phyloP scores from a whole-genome alignment of 2,888 invertebrate genomes.

The Pristionchus entomophagus region DNA sequence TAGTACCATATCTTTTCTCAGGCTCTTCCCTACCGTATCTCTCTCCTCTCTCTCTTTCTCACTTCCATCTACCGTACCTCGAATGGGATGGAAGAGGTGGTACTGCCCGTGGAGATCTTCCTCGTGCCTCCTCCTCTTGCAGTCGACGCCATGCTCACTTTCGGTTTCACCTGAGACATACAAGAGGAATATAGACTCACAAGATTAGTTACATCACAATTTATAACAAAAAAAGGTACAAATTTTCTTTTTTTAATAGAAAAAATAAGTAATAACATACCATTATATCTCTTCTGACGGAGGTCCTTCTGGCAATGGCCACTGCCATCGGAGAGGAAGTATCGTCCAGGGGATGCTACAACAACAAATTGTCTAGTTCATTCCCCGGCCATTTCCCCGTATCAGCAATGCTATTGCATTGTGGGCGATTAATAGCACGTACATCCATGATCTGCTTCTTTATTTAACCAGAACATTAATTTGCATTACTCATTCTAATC shows the following conservation, averaged over 20 bases:
- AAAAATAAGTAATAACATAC: too few species aligned
- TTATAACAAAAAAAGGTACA: too few species aligned
- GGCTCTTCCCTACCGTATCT: too few species aligned
- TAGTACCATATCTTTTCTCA: background rate
- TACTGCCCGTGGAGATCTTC: background rate
- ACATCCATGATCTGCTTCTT: too few species aligned
- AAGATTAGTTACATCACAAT: too few species aligned
- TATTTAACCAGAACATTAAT: too few species aligned
- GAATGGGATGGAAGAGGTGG: background rate
- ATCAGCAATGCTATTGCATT: background rate
- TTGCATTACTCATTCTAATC: too few species aligned
- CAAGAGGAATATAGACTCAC: too few species aligned
- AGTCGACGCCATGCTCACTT: background rate
- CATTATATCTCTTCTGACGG: background rate
- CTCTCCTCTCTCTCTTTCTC: too few species aligned
- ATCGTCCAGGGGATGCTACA: background rate
- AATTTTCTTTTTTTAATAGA: too few species aligned
- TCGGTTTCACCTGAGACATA: background rate
- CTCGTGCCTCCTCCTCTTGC: background rate
- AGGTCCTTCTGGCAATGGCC: background rate
- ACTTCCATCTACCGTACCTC: background rate
- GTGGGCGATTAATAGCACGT: too few species aligned
- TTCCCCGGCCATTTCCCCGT: background rate
- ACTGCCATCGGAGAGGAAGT: conserved; percentile 7
- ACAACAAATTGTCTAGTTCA: background rate